phyloP scores from a whole-genome alignment of 2,113 vertebrate genomes.

The Micronycteris hirsuta region DNA sequence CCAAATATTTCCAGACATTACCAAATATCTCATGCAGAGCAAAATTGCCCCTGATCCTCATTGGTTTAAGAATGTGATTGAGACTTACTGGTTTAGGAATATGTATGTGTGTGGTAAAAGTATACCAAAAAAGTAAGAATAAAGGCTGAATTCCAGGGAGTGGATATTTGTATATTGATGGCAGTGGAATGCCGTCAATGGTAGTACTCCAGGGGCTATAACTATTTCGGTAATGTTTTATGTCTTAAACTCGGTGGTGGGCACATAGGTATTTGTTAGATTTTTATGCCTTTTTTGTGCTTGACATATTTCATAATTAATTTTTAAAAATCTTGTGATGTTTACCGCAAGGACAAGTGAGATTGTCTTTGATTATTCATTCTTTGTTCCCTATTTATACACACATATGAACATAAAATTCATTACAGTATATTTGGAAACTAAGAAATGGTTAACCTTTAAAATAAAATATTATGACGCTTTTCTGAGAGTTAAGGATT shows the following conservation, averaged over 20 bases:
- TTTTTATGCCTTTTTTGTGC: neutral
- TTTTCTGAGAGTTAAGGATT: neutral
- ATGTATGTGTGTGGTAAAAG: neutral
- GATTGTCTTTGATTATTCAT: neutral
- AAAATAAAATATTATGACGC: neutral
- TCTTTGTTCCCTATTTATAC: neutral
- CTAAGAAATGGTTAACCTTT: constrained; percentile 14
- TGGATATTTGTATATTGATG: neutral
- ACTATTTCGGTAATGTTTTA: neutral
- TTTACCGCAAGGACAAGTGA: neutral
- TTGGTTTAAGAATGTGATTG: neutral
- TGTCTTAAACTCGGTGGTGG: neutral
- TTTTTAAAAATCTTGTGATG: neutral
- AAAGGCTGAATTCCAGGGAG: neutral
- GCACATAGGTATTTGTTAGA: neutral
- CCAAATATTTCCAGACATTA: neutral
- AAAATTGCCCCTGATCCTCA: neutral
- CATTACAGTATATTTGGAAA: neutral
- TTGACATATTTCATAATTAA: neutral
- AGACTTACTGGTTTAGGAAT: neutral
- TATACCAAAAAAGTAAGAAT: neutral
- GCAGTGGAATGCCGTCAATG: neutral
- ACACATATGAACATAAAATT: neutral
- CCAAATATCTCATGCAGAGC: neutral
- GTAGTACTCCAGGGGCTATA: neutral